Percentiles rank a stretch among this genome's conserved stretches.
Evolutionary conservation across 2,797 vertebrate genomes (phyloP).

Genomic region (Falco concolor): DNA sequence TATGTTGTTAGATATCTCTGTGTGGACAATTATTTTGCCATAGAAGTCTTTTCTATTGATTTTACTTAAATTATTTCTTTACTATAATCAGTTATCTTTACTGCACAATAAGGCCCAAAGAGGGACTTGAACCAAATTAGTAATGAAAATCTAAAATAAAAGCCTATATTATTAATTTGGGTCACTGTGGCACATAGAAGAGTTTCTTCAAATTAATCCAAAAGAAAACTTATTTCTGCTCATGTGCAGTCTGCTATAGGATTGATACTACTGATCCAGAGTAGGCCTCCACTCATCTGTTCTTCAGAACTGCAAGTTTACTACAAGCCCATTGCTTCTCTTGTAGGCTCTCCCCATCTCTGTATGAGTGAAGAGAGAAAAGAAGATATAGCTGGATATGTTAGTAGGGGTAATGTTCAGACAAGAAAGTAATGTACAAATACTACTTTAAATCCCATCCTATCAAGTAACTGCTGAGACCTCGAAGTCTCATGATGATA

Average conservation of each 20-base stretch:
- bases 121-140: background rate
- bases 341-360: background rate
- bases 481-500: background rate
- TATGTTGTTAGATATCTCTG: background rate
- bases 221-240: background rate
- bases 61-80: slow-evolving; percentile 2
- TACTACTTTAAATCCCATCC: background rate
- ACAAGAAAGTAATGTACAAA: background rate
- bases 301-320: background rate
- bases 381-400: background rate
- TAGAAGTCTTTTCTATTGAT: background rate
- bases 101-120: background rate
- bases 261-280: background rate
- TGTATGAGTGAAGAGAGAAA: background rate
- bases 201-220: background rate
- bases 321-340: background rate
- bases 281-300: background rate
- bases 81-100: background rate
- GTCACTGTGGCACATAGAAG: background rate
- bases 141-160: background rate
- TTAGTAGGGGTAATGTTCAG: background rate
- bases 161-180: background rate
- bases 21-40: background rate
- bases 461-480: background rate
- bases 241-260: background rate